Conservation (phyloP, 2,113 vertebrate species). For the Lophotis ruficrista region DNA sequence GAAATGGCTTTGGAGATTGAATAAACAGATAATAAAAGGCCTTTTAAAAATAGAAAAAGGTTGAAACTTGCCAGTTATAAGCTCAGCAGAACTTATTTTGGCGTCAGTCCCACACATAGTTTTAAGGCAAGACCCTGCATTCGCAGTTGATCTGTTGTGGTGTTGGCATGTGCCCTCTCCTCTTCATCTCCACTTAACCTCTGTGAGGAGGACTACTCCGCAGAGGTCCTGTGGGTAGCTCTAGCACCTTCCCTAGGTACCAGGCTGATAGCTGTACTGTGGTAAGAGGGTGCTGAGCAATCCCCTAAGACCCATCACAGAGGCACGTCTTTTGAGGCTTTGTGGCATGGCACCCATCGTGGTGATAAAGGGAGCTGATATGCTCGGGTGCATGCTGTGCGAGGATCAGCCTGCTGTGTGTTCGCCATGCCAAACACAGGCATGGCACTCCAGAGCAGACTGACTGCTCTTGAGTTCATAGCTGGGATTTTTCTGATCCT, state of each 20-base stretch:
- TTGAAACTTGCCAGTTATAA: constrained; percentile 4
- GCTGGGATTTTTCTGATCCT: constrained; percentile 17
- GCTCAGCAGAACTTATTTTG: constrained; percentile 26
- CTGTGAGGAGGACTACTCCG: not conserved
- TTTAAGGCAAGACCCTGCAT: not conserved
- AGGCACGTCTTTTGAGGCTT: not conserved
- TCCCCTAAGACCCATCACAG: not conserved
- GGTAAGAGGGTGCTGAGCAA: not conserved
- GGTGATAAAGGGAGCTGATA: not conserved
- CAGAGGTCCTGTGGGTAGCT: not conserved
- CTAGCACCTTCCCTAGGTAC: not conserved
- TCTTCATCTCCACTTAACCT: not conserved
- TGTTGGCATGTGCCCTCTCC: not conserved
- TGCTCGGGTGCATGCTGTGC: not conserved
- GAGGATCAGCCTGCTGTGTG: not conserved
- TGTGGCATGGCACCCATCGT: not conserved
- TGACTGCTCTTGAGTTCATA: not conserved
- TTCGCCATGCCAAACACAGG: not conserved
- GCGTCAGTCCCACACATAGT: not conserved
- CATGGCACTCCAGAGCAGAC: not conserved
- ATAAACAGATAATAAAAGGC: constrained; percentile 22
- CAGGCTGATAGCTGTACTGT: not conserved
- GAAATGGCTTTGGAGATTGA: constrained; percentile 10
- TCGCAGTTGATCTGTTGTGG: not conserved
- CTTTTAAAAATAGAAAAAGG: constrained; percentile 19